Percentiles rank a stretch among this genome's conserved stretches.
Evolutionary conservation across 2,797 vertebrate species (phyloP).

Genomic region (Catharus ustulatus): DNA sequence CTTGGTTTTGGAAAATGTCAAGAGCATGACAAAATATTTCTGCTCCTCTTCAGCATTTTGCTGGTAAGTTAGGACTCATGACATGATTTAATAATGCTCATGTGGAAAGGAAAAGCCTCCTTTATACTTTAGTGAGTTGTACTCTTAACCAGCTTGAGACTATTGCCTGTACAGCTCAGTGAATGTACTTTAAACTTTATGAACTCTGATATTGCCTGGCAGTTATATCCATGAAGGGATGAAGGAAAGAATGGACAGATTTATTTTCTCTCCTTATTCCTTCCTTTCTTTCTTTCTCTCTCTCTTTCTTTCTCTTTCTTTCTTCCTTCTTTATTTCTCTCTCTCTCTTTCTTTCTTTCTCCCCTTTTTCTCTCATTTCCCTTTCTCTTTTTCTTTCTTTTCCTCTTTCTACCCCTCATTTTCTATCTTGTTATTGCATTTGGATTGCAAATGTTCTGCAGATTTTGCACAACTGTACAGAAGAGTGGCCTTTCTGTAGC

Average conservation of each 20-base stretch:
- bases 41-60: constrained; percentile 75
- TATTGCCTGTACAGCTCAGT: constrained; percentile 78
- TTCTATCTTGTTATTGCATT: constrained; percentile 33
- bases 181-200: constrained; percentile 79
- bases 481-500: constrained; percentile 83
- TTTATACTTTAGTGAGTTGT: constrained; percentile 61
- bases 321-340: too few species aligned
- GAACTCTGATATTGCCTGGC: constrained; percentile 69
- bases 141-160: constrained; percentile 71
- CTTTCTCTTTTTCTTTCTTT: constrained; percentile 22
- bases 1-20: constrained; percentile 60
- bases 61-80: constrained; percentile 61
- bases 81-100: constrained; percentile 50
- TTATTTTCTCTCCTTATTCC: constrained; percentile 21
- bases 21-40: constrained; percentile 70
- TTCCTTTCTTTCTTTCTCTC: too few species aligned
- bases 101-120: constrained; percentile 54
- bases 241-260: constrained; percentile 60
- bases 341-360: not conserved
- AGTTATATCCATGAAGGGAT: constrained; percentile 67
- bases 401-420: constrained; percentile 17
- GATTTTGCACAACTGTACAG: constrained; percentile 83
- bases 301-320: not conserved
- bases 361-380: too few species aligned
- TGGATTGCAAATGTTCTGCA: constrained; percentile 79